phyloP scores from a whole-genome alignment of 2,113 vertebrate genomes.

The Ibidorhyncha struthersii region DNA sequence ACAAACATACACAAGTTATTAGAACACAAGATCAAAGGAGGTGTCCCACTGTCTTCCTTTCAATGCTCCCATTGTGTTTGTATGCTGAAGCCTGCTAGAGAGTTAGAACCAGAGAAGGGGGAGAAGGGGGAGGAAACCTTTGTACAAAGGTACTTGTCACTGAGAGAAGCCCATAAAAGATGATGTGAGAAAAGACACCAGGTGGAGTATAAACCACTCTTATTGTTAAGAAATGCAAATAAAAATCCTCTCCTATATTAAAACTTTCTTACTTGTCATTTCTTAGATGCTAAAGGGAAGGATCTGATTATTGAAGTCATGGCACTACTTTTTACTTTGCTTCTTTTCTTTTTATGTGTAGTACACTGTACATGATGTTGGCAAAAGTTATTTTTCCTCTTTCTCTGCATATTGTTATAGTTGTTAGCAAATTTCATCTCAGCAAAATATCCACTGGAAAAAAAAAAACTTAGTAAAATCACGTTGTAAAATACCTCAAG shows the following conservation, averaged over 20 bases:
- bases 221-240: constrained; percentile 71
- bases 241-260: constrained; percentile 51
- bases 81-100: constrained; percentile 75
- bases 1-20: constrained; percentile 88
- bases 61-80: constrained; percentile 80
- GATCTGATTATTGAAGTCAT: constrained; percentile 1
- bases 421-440: constrained; percentile 34
- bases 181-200: constrained; percentile 75
- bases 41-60: constrained; percentile 77
- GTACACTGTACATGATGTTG: neutral
- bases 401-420: constrained; percentile 9
- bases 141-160: constrained; percentile 80
- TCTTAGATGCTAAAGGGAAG: constrained; percentile 43
- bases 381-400: constrained; percentile 31
- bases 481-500: neutral
- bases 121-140: constrained; percentile 44
- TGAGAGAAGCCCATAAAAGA: constrained; percentile 69
- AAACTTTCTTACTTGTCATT: constrained; percentile 64
- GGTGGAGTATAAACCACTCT: constrained; percentile 74
- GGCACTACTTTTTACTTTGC: neutral
- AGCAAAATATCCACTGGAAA: constrained; percentile 39
- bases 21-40: constrained; percentile 82
- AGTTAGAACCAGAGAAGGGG: constrained; percentile 60
- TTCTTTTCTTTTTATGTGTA: constrained; percentile 19
- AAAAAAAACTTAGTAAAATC: neutral